Conservation (phyloP, 2,888 invertebrate genomes). For the Coenonympha glycerion region DNA sequence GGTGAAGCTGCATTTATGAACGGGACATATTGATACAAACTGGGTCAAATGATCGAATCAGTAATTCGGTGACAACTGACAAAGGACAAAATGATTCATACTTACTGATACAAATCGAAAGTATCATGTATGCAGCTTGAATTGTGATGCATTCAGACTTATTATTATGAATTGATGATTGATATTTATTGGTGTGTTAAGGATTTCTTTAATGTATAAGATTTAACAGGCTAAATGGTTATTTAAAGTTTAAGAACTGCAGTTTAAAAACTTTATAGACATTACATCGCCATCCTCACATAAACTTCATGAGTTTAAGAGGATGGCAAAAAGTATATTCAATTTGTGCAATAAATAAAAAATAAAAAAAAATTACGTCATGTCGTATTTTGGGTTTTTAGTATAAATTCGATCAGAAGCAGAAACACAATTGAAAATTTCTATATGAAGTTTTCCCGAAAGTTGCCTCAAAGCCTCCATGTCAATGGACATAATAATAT, state of each 20-base stretch:
- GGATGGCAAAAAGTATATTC: too few species aligned
- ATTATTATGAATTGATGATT: not conserved
- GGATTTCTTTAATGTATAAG: not conserved
- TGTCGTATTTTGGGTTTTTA: too few species aligned
- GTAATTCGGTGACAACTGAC: slow-evolving; percentile 6
- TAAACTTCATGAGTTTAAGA: too few species aligned
- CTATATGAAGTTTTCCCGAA: too few species aligned
- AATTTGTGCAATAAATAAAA: too few species aligned
- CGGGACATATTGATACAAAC: not conserved
- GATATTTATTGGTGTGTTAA: not conserved
- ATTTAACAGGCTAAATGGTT: not conserved
- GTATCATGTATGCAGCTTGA: slow-evolving; percentile 1
- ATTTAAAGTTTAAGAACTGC: too few species aligned
- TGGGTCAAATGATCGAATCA: slow-evolving; percentile 6
- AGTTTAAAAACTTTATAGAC: not conserved
- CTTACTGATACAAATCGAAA: not conserved
- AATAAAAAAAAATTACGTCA: too few species aligned
- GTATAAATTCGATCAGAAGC: too few species aligned
- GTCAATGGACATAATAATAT: too few species aligned
- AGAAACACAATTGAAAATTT: too few species aligned
- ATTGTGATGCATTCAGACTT: not conserved
- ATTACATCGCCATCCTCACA: too few species aligned
- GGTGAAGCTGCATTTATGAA: not conserved
- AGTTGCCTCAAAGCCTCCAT: too few species aligned
- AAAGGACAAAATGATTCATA: slow-evolving; percentile 4